phyloP scores from a whole-genome alignment of 23 tunicate genomes.

The Styela plicata region DNA sequence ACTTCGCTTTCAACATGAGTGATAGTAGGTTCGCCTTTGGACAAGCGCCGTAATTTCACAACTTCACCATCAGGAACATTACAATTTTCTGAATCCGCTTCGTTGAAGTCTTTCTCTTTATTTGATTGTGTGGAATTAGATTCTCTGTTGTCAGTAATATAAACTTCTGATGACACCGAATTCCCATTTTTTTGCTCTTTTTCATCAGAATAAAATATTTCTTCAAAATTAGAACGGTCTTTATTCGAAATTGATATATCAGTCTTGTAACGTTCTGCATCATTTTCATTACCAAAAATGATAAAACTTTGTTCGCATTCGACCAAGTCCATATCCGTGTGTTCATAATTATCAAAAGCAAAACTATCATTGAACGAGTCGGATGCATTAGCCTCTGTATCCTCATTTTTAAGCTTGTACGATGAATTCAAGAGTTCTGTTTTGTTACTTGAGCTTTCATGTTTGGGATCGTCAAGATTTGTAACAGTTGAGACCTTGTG shows the following conservation, averaged over 20 bases:
- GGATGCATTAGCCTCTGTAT: too few species aligned
- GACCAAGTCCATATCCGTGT: not conserved
- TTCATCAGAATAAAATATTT: too few species aligned
- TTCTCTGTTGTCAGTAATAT: too few species aligned
- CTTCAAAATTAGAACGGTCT: too few species aligned
- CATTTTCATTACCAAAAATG: not conserved
- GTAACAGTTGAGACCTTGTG: not conserved
- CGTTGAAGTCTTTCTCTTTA: too few species aligned
- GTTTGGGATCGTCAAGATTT: not conserved
- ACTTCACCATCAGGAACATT: not conserved
- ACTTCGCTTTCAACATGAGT: too few species aligned
- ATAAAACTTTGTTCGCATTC: not conserved
- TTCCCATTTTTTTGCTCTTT: too few species aligned
- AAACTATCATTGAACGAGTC: not conserved
- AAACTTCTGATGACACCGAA: too few species aligned
- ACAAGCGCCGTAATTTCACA: not conserved
- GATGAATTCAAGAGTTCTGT: not conserved
- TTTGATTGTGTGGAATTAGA: too few species aligned
- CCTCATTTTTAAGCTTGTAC: not conserved
- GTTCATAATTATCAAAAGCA: not conserved
- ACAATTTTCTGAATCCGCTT: too few species aligned
- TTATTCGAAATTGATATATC: too few species aligned
- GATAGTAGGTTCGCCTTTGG: not conserved
- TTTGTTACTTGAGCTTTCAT: not conserved
- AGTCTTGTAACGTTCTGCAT: too few species aligned